phyloP scores from a whole-genome alignment of 2,888 invertebrate species.

The Phrixothrix hirtus region DNA sequence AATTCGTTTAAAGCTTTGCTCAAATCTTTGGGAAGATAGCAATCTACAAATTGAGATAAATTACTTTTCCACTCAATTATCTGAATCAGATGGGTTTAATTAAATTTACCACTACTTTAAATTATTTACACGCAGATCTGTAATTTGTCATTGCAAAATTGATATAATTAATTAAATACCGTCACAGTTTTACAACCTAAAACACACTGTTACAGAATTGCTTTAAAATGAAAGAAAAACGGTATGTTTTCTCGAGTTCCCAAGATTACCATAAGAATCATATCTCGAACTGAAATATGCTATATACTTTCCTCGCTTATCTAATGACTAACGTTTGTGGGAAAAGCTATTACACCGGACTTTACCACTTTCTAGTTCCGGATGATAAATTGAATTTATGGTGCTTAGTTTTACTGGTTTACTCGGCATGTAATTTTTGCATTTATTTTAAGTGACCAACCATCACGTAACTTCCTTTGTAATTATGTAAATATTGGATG shows the following conservation, averaged over 20 bases:
- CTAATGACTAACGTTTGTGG: conserved; percentile 6
- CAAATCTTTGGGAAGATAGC: not conserved
- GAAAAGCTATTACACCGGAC: conserved; percentile 6
- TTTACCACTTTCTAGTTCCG: conserved; percentile 5
- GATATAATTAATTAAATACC: too few relatives aligned
- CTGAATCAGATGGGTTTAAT: too few relatives aligned
- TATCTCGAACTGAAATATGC: not conserved
- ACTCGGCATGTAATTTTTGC: conserved; percentile 7
- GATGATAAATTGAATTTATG: conserved; percentile 3
- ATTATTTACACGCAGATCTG: not conserved
- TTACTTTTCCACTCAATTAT: not conserved
- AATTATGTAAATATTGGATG: not conserved
- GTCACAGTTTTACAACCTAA: too few relatives aligned
- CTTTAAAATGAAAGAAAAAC: too few relatives aligned
- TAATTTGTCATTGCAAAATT: too few relatives aligned
- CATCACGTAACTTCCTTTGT: not conserved
- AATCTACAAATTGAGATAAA: not conserved
- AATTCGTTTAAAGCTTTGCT: not conserved
- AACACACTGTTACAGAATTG: too few relatives aligned
- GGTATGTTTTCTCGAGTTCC: too few relatives aligned
- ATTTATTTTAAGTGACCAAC: not conserved
- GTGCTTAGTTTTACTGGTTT: too few relatives aligned
- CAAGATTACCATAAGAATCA: not conserved
- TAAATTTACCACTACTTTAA: too few relatives aligned
- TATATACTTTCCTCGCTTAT: conserved; percentile 6